A percentile compares a stretch with the other conserved stretches of the same genome.
These are phyloP conservation scores for Melinaea menophilus DNA, from an alignment of 2,888 invertebrate genomes.

Conservation along the genomic window DNA sequence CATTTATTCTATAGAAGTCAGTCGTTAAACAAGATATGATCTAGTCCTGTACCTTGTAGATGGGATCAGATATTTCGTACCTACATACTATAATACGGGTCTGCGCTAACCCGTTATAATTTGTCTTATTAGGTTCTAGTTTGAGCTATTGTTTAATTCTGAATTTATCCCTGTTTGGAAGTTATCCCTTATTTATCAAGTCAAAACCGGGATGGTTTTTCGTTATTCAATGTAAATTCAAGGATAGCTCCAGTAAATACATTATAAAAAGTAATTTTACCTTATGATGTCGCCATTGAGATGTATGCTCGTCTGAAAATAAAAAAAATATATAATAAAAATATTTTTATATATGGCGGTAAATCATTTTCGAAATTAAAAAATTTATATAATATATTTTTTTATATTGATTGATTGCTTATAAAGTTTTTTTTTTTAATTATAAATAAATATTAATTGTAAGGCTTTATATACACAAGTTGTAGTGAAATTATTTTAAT, in stretches of 20 bases:
- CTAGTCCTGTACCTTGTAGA: conserved; percentile 15
- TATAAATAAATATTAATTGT: too few species aligned
- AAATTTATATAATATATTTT: conserved; percentile 3
- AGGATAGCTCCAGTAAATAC: not conserved
- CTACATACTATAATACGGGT: conserved; percentile 8
- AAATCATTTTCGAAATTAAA: conserved; percentile 1
- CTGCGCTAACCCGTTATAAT: not conserved
- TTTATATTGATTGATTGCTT: too few species aligned
- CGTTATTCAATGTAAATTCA: too few species aligned
- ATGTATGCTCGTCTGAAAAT: conserved; percentile 17
- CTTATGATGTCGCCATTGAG: conserved; percentile 25
- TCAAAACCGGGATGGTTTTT: too few species aligned
- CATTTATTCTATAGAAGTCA: conserved; percentile 22
- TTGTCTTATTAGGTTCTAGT: not conserved
- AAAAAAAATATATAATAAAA: conserved; percentile 11
- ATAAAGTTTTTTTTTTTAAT: too few species aligned
- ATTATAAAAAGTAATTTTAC: conserved; percentile 20
- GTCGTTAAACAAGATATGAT: conserved; percentile 17
- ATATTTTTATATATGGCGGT: not conserved
- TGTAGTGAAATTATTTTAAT: too few species aligned
- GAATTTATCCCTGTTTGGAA: too few species aligned
- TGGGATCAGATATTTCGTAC: not conserved
- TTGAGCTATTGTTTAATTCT: not conserved
- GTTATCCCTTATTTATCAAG: too few species aligned
- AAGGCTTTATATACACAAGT: too few species aligned